A percentile compares a stretch with the other conserved stretches of the same genome.
phyloP scores from a whole-genome alignment of 2,888 invertebrate species.

The Pemphredon lugubris region DNA sequence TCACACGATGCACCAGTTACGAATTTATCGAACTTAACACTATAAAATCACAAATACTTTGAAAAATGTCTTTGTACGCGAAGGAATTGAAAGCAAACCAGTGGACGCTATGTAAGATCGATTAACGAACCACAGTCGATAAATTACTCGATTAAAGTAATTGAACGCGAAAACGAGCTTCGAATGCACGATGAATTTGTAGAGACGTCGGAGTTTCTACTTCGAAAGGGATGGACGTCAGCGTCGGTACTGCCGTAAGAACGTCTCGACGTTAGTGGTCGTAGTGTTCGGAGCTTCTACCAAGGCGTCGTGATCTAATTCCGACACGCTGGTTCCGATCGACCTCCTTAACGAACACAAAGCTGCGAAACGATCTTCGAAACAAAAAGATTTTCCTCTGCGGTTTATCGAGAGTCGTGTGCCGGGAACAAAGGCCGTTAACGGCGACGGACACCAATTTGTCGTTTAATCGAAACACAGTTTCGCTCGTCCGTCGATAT shows the following conservation, averaged over 20 bases:
- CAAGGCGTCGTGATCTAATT: conserved; percentile 63
- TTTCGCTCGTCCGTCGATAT: background rate
- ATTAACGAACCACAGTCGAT: no score
- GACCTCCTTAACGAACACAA: conserved; percentile 37
- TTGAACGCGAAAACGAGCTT: background rate
- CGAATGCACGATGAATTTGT: background rate
- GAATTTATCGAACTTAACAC: no score
- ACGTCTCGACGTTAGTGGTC: conserved; percentile 41
- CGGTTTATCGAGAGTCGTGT: no score
- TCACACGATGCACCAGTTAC: no score
- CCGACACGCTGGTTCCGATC: conserved; percentile 53
- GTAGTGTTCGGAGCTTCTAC: conserved; percentile 44
- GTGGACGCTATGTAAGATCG: no score
- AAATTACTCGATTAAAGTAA: background rate
- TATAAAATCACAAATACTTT: no score
- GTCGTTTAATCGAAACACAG: background rate
- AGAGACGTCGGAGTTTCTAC: conserved; percentile 14
- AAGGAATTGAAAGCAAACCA: no score
- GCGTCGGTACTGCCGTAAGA: conserved; percentile 53
- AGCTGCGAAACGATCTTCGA: conserved; percentile 1
- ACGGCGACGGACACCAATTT: no score
- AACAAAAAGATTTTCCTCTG: background rate
- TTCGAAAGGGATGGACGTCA: conserved; percentile 58
- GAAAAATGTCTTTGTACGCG: no score
- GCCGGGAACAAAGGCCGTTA: no score